phyloP scores from a whole-genome alignment of 2,888 invertebrate genomes.

The Agapostemon virescens region DNA sequence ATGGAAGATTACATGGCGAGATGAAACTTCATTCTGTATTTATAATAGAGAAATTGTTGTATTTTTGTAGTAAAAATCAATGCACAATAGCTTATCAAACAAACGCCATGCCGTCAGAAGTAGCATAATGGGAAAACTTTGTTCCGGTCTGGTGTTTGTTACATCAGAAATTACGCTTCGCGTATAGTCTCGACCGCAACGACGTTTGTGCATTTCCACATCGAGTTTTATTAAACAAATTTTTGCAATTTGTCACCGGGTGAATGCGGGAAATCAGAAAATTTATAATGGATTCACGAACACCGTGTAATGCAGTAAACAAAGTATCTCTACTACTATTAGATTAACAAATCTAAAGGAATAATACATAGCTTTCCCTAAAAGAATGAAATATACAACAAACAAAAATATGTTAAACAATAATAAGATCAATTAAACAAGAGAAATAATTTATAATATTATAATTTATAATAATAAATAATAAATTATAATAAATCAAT shows the following conservation, averaged over 20 bases:
- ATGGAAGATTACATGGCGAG: not conserved
- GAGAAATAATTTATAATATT: too few species aligned
- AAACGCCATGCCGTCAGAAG: constrained; percentile 4
- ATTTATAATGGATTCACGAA: not conserved
- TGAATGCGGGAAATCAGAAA: not conserved
- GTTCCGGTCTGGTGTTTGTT: constrained; percentile 13
- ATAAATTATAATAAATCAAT: too few species aligned
- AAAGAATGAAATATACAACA: too few species aligned
- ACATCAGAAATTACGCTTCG: constrained; percentile 20
- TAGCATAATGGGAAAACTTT: constrained; percentile 33
- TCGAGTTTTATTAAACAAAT: constrained; percentile 21
- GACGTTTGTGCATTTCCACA: not conserved
- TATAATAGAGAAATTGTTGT: not conserved
- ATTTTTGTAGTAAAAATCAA: constrained; percentile 5
- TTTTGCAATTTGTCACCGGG: not conserved
- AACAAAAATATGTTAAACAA: too few species aligned
- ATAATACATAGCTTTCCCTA: not conserved
- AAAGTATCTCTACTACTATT: not conserved
- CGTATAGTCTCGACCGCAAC: not conserved
- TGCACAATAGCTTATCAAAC: constrained; percentile 12
- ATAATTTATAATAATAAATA: too few species aligned
- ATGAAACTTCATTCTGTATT: not conserved
- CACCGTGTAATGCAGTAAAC: not conserved
- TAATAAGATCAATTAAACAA: too few species aligned
- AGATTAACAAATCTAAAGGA: not conserved